Conservation (phyloP, 2,888 invertebrate genomes). For the Epiblema foenella region DNA sequence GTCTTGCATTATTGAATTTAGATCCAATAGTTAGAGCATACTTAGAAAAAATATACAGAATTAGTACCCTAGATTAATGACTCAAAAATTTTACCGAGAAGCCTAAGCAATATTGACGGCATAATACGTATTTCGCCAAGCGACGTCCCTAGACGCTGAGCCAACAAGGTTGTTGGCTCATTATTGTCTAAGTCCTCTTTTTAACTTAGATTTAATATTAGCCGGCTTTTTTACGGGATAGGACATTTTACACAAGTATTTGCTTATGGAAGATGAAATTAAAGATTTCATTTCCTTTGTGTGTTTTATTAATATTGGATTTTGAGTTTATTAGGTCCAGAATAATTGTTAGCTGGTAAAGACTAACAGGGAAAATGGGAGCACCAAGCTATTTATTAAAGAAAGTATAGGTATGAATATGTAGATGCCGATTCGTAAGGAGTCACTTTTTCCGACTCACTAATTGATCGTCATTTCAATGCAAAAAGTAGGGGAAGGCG, state of each 20-base stretch:
- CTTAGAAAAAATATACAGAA: no score
- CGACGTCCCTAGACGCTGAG: slow-evolving; percentile 49
- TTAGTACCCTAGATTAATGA: not conserved
- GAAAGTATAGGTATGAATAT: not conserved
- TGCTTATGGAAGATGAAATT: slow-evolving; percentile 43
- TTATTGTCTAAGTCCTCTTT: slow-evolving; percentile 66
- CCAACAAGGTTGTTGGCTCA: slow-evolving; percentile 66
- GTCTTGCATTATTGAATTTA: no score
- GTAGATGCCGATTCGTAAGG: not conserved
- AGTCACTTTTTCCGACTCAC: no score
- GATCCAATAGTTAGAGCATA: no score
- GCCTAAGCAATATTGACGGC: slow-evolving; percentile 15
- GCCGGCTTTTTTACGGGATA: slow-evolving; percentile 48
- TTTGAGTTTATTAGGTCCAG: slow-evolving; percentile 26
- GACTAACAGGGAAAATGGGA: slow-evolving; percentile 2
- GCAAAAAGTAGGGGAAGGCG: no score
- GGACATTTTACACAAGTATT: slow-evolving; percentile 47
- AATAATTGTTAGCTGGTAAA: not conserved
- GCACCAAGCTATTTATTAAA: not conserved
- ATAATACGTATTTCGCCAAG: slow-evolving; percentile 44
- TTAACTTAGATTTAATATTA: slow-evolving; percentile 62
- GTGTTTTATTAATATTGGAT: slow-evolving; percentile 35
- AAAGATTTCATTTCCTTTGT: slow-evolving; percentile 43
- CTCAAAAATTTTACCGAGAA: slow-evolving; percentile 9
- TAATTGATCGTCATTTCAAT: no score